Conservation (phyloP, 2,113 vertebrate species). For the Sula dactylatra region DNA sequence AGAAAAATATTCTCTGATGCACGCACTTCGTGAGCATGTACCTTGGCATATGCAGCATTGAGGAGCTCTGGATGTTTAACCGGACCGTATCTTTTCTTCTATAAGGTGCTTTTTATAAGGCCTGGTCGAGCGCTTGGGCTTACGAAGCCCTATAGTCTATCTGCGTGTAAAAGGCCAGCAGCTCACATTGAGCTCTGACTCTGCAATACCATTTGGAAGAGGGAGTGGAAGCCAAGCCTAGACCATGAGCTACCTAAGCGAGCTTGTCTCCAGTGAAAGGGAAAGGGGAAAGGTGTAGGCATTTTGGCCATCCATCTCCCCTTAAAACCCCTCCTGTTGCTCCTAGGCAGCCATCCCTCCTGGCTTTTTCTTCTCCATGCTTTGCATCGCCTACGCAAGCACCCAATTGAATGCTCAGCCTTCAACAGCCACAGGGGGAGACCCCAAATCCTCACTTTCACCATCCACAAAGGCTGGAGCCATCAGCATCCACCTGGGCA, state of each 20-base stretch:
- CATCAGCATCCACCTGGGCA: neutral
- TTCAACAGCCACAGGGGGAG: accelerated
- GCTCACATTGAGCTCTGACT: neutral
- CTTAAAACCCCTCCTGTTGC: neutral
- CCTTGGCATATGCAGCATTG: neutral
- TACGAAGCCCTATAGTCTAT: neutral
- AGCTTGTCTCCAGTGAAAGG: neutral
- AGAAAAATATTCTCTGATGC: neutral
- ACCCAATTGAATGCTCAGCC: neutral
- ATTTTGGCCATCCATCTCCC: neutral
- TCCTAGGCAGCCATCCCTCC: neutral
- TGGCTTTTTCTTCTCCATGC: accelerated
- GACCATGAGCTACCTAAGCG: neutral
- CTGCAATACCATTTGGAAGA: neutral
- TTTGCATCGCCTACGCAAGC: neutral
- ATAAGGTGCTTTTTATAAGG: neutral
- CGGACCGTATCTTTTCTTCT: neutral
- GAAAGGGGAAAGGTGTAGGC: neutral
- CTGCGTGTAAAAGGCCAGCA: neutral
- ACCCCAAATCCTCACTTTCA: neutral
- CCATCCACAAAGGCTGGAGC: neutral
- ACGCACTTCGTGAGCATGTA: accelerated
- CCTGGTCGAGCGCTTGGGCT: neutral
- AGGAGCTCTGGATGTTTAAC: neutral
- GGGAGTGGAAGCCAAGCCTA: neutral